phyloP scores from a whole-genome alignment of 1,140 invertebrate species.

The Ceratitis capitata region DNA sequence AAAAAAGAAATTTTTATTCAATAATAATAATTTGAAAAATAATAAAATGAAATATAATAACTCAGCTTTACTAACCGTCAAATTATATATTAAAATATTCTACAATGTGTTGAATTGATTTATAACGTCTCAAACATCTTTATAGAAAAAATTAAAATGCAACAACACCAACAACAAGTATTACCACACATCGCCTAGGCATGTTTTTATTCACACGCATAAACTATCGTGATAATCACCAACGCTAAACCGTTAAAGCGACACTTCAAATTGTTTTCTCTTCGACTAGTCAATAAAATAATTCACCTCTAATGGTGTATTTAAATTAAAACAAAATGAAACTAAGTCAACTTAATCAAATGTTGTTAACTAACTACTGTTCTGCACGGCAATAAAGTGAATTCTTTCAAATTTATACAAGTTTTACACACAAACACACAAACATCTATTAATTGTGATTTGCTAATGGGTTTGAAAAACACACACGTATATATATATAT shows the following conservation, averaged over 20 bases:
- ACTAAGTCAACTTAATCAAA: background rate
- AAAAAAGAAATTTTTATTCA: too few species aligned
- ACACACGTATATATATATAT: too few species aligned
- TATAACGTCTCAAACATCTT: too few species aligned
- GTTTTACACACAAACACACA: too few species aligned
- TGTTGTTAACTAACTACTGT: background rate
- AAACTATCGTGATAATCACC: background rate
- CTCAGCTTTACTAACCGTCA: too few species aligned
- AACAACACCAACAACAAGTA: background rate
- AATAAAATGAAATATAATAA: too few species aligned
- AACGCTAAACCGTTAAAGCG: background rate
- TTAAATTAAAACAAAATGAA: background rate
- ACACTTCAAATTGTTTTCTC: background rate
- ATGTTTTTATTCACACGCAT: background rate
- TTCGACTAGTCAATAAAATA: background rate
- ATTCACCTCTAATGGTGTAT: background rate
- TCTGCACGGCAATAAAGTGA: background rate
- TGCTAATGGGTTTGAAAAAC: too few species aligned
- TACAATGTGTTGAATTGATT: too few species aligned
- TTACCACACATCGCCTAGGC: background rate
- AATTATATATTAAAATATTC: too few species aligned
- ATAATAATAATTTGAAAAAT: too few species aligned
- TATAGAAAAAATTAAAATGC: background rate
- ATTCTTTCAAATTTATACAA: background rate
- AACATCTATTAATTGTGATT: too few species aligned